Evolutionary conservation across 2,113 vertebrate genomes (phyloP), one percentile per base, ranked within the genome.

Genomic region (Dasyprocta punctata): DNA sequence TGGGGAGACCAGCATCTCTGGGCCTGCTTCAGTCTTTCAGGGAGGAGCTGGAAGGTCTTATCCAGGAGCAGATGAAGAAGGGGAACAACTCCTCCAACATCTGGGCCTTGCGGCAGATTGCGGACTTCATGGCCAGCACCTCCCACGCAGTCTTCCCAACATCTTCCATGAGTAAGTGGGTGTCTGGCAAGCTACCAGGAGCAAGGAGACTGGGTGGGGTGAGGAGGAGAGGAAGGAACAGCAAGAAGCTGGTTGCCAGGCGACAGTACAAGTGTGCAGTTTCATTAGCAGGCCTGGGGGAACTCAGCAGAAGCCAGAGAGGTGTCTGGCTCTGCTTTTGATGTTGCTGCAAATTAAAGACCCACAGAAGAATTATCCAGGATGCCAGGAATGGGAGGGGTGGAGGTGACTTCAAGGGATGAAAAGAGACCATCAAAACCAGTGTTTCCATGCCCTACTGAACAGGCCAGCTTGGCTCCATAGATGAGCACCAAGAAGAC

Each of bases 1-100:
- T 33, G 52, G 36, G 78, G 47, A 41, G 11, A 96, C 77, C 78
- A 95, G 86, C 28, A 1, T 30, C 47, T 58, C 0, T 19, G 52
- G 63, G 65, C 11, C 71, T 65, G 36, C 63, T 6, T 41, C 93
- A 99, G 99, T 99, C 99, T 78, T 99, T 99, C 98, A 99, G 99
- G 97, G 99, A 99, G 98, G 99, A 99, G 98, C 98, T 99, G 98
- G 99, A 99, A 98, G 99, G 99, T 97, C 98, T 99, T 97, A 99
- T 99, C 98, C 99, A 99, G 98, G 99, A 99, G 95, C 99, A 99
- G 99, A 99, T 99, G 99, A 99, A 99, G 99, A 99, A 99, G 94
- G 99, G 99, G 14, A 99, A 99, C 98, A 99, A 99, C 97, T 99
- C 99, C 0, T 99, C 99, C 47, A 99, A 99, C 96, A 98, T 99